Percentiles rank a stretch among this genome's conserved stretches.
Conservation (phyloP, 2,888 invertebrate genomes). For the Ommatoiulus sabulosus region DNA sequence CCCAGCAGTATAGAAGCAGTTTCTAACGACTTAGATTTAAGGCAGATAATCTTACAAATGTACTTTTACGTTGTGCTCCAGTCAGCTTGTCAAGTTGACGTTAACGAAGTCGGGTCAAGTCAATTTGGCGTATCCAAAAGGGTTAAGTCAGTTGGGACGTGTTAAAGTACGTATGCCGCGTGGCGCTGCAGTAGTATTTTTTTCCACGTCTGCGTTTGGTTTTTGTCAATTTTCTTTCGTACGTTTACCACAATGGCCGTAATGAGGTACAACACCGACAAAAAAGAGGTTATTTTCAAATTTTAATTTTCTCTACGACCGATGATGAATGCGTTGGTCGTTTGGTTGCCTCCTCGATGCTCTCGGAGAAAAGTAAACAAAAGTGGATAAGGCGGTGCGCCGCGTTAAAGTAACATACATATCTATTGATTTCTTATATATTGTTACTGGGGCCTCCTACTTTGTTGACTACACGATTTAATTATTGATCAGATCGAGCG, state of each 20-base stretch:
- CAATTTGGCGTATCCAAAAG: too few relatives aligned
- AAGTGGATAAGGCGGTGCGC: background rate
- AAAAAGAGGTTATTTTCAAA: slow-evolving; percentile 15
- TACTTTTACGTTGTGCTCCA: too few relatives aligned
- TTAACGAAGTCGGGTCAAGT: too few relatives aligned
- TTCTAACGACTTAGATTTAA: too few relatives aligned
- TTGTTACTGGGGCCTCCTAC: background rate
- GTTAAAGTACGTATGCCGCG: background rate
- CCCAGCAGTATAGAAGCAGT: too few relatives aligned
- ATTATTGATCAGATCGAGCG: slow-evolving; percentile 34
- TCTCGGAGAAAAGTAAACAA: background rate
- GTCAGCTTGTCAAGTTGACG: too few relatives aligned
- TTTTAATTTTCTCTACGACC: slow-evolving; percentile 32
- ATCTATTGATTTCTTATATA: slow-evolving; percentile 18
- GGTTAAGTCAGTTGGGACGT: too few relatives aligned
- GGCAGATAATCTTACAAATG: too few relatives aligned
- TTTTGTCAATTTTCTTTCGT: background rate
- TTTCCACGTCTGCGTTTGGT: background rate
- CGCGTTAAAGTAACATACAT: background rate
- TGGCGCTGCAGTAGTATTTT: background rate
- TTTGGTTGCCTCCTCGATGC: background rate
- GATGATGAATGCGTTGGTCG: background rate
- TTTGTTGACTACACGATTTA: background rate
- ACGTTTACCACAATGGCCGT: background rate
- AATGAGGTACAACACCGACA: background rate